These are phyloP conservation scores for Procambarus clarkii DNA, from an alignment of 1,140 invertebrate genomes.

Conservation along the genomic window DNA sequence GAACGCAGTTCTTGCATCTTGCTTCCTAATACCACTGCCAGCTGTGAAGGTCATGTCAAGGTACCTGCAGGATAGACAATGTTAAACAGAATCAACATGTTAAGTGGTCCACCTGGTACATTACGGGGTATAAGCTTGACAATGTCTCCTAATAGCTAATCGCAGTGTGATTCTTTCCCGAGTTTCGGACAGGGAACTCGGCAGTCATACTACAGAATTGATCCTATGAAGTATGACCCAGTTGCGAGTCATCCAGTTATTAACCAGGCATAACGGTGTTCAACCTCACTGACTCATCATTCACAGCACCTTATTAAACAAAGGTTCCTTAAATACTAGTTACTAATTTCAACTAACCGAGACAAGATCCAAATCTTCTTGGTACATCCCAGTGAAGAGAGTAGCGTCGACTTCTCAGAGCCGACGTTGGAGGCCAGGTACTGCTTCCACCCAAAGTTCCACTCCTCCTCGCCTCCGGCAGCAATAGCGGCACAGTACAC, in stretches of 20 bases:
- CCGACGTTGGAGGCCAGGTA: slow-evolving; percentile 75
- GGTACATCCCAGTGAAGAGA: slow-evolving; percentile 83
- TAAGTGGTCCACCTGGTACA: too few relatives aligned
- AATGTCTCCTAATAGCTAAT: too few relatives aligned
- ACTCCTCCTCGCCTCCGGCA: slow-evolving; percentile 76
- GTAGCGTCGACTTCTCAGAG: slow-evolving; percentile 81
- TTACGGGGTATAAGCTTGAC: too few relatives aligned
- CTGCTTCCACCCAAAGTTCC: slow-evolving; percentile 75
- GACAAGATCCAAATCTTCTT: slow-evolving; percentile 76
- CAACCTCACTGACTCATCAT: too few relatives aligned
- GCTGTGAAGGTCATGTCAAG: slow-evolving; percentile 41
- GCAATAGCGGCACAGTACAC: slow-evolving; percentile 77
- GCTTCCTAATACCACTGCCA: slow-evolving; percentile 80
- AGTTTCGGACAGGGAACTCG: too few relatives aligned
- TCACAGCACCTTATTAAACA: background rate
- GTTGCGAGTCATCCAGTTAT: too few relatives aligned
- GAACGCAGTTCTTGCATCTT: slow-evolving; percentile 82
- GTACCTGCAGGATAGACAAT: slow-evolving; percentile 1
- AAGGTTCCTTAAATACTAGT: too few relatives aligned
- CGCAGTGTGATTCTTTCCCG: too few relatives aligned
- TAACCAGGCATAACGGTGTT: too few relatives aligned
- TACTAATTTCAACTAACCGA: slow-evolving; percentile 73
- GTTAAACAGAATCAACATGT: too few relatives aligned
- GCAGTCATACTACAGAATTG: too few relatives aligned
- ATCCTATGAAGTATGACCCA: too few relatives aligned